These are phyloP conservation scores for Cataglyphis albicans DNA, from an alignment of 2,888 invertebrate genomes.

Conservation along the genomic window DNA sequence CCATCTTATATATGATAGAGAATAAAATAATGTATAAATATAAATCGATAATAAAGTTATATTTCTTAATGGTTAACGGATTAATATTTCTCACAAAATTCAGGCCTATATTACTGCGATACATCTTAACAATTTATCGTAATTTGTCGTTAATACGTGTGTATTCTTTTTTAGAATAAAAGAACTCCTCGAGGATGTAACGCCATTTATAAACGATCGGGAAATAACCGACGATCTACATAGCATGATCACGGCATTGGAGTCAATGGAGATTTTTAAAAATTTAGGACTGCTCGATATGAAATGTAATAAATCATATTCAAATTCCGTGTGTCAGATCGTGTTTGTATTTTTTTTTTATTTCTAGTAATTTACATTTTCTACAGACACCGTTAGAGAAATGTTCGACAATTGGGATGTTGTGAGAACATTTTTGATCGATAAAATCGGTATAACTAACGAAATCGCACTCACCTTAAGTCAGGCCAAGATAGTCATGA, in stretches of 20 bases:
- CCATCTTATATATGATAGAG: neutral
- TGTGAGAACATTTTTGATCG: slow-evolving; percentile 78
- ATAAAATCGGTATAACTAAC: slow-evolving; percentile 76
- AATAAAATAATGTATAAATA: neutral
- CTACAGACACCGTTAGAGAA: slow-evolving; percentile 79
- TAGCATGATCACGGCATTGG: slow-evolving; percentile 85
- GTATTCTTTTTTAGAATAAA: slow-evolving; percentile 84
- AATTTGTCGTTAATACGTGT: neutral
- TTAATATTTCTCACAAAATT: neutral
- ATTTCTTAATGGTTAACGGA: neutral
- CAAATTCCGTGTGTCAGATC: neutral
- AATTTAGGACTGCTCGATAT: slow-evolving; percentile 86
- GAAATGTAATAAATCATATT: slow-evolving; percentile 84
- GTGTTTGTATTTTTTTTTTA: neutral
- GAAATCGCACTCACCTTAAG: slow-evolving; percentile 76
- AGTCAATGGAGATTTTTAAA: slow-evolving; percentile 86
- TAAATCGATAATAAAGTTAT: neutral
- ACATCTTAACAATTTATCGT: neutral
- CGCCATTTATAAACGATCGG: slow-evolving; percentile 85
- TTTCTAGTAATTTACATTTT: slow-evolving; percentile 46
- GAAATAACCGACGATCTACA: slow-evolving; percentile 85
- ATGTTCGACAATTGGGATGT: slow-evolving; percentile 83
- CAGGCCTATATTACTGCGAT: neutral
- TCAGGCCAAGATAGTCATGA: slow-evolving; percentile 81
- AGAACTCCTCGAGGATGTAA: slow-evolving; percentile 86